phyloP scores from a whole-genome alignment of 2,888 invertebrate genomes.

The Aphodius granarius region DNA sequence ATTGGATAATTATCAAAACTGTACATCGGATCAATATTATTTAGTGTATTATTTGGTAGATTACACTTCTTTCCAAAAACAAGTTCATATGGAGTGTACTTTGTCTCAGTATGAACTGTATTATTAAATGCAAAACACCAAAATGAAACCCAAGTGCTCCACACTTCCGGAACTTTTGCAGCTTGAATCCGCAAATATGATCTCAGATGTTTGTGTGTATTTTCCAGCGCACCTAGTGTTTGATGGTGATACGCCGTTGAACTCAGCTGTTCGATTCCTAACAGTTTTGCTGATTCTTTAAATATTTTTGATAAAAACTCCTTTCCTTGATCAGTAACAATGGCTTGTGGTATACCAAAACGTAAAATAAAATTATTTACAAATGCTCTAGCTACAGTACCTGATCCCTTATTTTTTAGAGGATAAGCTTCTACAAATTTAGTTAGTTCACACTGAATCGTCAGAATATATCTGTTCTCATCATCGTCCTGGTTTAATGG shows the following conservation, averaged over 20 bases:
- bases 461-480: slow-evolving; percentile 24
- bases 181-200: no score
- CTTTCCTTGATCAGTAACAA: slow-evolving; percentile 11
- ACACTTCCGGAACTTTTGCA: no score
- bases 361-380: slow-evolving; percentile 17
- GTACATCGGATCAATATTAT: no score
- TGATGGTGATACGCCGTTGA: slow-evolving; percentile 12
- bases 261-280: not conserved
- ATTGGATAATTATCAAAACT: no score
- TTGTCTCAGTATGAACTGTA: no score
- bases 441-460: slow-evolving; percentile 27
- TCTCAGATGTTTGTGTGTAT: not conserved
- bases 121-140: no score
- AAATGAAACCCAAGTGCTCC: no score
- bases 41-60: no score
- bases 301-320: slow-evolving; percentile 7
- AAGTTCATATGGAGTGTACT: no score
- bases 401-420: slow-evolving; percentile 10
- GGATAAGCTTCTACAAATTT: slow-evolving; percentile 28
- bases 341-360: slow-evolving; percentile 12
- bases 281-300: not conserved
- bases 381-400: slow-evolving; percentile 15
- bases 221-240: slow-evolving; percentile 9
- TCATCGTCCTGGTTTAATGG: slow-evolving; percentile 14
- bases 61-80: no score